Conservation (phyloP, 2,888 invertebrate genomes). For the Erebia aethiops region DNA sequence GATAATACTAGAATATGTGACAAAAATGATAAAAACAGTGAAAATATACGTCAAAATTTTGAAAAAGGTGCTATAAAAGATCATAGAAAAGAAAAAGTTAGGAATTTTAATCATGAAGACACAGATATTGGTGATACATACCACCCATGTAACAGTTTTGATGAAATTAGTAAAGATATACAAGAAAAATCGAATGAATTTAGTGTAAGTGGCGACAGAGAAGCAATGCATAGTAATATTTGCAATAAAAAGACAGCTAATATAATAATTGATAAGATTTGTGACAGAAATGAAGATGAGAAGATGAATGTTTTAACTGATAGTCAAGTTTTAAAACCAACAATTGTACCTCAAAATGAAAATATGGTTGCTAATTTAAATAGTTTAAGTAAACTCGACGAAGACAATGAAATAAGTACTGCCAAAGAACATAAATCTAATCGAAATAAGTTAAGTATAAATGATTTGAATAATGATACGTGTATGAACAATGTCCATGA, state of each 20-base stretch:
- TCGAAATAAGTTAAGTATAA: background rate
- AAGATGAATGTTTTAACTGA: background rate
- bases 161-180: constrained; percentile 13
- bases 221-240: constrained; percentile 19
- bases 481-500: constrained; percentile 27
- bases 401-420: constrained; percentile 33
- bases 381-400: constrained; percentile 21
- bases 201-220: background rate
- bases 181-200: background rate
- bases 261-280: background rate
- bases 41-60: background rate
- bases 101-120: background rate
- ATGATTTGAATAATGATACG: constrained; percentile 11
- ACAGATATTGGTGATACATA: background rate
- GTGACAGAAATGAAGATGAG: background rate
- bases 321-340: background rate
- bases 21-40: background rate
- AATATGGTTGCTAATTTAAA: background rate
- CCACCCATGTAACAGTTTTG: background rate
- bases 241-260: background rate
- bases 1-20: background rate
- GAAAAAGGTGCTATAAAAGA: background rate
- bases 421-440: constrained; percentile 20
- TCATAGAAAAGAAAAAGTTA: background rate
- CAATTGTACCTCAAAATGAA: background rate